A percentile compares a stretch with the other conserved stretches of the same genome.
Conservation (phyloP, 1,140 invertebrate genomes). For the Heliconius hewitsoni region DNA sequence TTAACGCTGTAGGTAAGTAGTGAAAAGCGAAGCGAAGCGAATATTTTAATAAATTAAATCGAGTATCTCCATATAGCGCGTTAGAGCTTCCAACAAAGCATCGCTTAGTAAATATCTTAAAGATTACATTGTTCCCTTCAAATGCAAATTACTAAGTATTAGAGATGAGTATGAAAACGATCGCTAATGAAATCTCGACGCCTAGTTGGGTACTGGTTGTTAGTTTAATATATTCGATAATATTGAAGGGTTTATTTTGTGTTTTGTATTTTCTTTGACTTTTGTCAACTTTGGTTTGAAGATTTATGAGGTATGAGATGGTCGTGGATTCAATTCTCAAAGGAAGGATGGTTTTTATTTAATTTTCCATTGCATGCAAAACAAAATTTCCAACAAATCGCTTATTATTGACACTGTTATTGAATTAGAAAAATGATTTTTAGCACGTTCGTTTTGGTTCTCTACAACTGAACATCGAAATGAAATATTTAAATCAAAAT, state of each 20-base stretch:
- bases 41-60: constrained; percentile 14
- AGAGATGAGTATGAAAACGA: constrained; percentile 4
- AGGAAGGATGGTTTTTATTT: no score
- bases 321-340: no score
- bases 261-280: no score
- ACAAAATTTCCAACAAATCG: no score
- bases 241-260: neutral
- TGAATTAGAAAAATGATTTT: no score
- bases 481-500: no score
- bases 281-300: no score
- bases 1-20: neutral
- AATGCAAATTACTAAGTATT: constrained; percentile 7
- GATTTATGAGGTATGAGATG: no score
- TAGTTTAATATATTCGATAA: neutral
- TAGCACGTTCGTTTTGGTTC: no score
- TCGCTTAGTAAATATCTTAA: constrained; percentile 11
- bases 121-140: constrained; percentile 15
- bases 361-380: no score
- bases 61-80: neutral
- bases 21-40: neutral
- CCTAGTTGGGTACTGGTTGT: neutral
- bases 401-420: no score
- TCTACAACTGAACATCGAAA: no score
- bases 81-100: constrained; percentile 10
- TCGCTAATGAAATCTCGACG: constrained; percentile 1